Conservation (phyloP, 2,797 vertebrate species). For the Paramormyrops hopkinsi region DNA sequence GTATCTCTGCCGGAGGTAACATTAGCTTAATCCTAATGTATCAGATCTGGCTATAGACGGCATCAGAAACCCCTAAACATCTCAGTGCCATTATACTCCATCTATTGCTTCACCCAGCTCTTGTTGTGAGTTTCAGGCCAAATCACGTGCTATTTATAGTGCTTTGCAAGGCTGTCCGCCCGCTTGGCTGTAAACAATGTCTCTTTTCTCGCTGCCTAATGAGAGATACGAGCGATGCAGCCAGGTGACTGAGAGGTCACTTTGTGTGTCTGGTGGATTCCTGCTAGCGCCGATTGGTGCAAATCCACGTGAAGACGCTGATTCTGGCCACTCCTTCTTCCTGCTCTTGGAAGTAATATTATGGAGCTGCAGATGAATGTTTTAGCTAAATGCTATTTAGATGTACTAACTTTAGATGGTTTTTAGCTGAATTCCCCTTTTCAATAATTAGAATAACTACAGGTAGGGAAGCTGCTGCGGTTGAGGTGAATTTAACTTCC, state of each 20-base stretch:
- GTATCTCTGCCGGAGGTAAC: neutral
- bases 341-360: neutral
- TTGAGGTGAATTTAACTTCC: neutral
- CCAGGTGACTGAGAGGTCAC: slow-evolving; percentile 35
- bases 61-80: neutral
- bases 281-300: neutral
- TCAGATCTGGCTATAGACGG: neutral
- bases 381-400: neutral
- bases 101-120: slow-evolving; percentile 18
- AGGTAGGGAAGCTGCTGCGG: neutral
- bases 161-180: slow-evolving; percentile 22
- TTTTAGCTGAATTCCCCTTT: neutral
- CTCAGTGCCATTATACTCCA: neutral
- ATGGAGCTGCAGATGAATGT: neutral
- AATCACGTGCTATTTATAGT: slow-evolving; percentile 35
- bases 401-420: too few relatives aligned
- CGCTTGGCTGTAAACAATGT: slow-evolving; percentile 37
- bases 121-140: slow-evolving; percentile 14
- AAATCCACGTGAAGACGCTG: slow-evolving; percentile 12
- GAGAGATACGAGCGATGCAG: slow-evolving; percentile 35
- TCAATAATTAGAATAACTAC: neutral
- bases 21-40: neutral
- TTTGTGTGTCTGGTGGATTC: slow-evolving; percentile 31
- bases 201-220: slow-evolving; percentile 37
- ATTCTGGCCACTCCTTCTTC: neutral